These are phyloP conservation scores for Pandion haliaetus DNA, from an alignment of 2,113 vertebrate genomes.

Conservation along the genomic window DNA sequence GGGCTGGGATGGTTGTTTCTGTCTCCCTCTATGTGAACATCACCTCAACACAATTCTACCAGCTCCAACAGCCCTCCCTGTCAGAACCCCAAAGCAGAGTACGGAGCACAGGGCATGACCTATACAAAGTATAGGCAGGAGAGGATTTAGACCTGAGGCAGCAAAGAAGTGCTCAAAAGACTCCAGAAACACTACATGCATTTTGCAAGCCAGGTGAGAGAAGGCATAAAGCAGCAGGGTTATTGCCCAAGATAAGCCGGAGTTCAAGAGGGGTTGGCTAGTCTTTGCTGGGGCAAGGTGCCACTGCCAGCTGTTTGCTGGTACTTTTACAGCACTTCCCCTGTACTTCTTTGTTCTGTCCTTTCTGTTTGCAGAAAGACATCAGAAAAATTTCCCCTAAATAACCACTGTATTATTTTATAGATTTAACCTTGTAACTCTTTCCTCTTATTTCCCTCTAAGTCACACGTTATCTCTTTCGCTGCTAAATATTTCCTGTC, in stretches of 20 bases:
- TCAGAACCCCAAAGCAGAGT: background rate
- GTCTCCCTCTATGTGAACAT: background rate
- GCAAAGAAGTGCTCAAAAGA: background rate
- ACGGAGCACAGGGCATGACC: background rate
- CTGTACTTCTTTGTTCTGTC: background rate
- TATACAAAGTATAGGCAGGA: background rate
- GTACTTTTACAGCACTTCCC: background rate
- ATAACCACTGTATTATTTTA: constrained; percentile 24
- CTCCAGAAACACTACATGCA: background rate
- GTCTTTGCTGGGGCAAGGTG: background rate
- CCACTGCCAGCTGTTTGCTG: background rate
- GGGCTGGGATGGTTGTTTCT: background rate
- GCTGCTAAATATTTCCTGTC: constrained; percentile 61
- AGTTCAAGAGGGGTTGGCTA: background rate
- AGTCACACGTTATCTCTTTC: constrained; percentile 52
- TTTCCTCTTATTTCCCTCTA: constrained; percentile 39
- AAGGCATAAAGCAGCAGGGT: background rate
- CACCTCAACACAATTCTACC: background rate
- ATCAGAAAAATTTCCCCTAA: constrained; percentile 22
- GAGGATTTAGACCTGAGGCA: background rate
- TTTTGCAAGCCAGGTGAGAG: background rate
- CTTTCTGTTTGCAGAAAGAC: background rate
- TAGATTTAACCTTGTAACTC: constrained; percentile 56
- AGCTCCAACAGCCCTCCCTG: background rate
- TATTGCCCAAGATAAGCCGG: background rate